Percentiles rank a stretch among this genome's conserved stretches.
These are phyloP conservation scores for Drosophila cardini DNA, from an alignment of 1,140 invertebrate species.

Conservation along the genomic window DNA sequence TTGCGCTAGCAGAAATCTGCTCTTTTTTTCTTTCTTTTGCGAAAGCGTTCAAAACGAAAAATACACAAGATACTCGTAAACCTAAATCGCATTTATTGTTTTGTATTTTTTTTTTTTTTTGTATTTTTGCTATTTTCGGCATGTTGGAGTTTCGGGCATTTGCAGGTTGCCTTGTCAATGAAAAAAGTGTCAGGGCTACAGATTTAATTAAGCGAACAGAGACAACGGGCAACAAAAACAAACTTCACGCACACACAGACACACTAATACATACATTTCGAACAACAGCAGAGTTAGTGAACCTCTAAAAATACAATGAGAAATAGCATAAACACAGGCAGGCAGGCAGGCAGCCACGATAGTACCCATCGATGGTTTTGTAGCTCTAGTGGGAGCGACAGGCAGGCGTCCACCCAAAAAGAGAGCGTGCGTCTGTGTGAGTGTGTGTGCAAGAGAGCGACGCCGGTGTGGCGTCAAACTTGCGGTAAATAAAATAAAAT, in stretches of 20 bases:
- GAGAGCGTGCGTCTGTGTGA: slow-evolving; percentile 2
- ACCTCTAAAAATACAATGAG: slow-evolving; percentile 51
- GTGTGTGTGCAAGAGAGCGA: slow-evolving; percentile 10
- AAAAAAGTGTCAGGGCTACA: slow-evolving; percentile 81
- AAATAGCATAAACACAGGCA: slow-evolving; percentile 17
- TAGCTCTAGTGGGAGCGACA: slow-evolving; percentile 16
- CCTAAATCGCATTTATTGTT: slow-evolving; percentile 76
- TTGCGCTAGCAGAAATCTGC: slow-evolving; percentile 59
- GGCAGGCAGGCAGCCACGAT: neutral
- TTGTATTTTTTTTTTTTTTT: slow-evolving; percentile 28
- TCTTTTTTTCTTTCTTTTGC: slow-evolving; percentile 38
- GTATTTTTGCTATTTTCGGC: slow-evolving; percentile 41
- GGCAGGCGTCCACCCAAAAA: slow-evolving; percentile 3
- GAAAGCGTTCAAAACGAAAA: slow-evolving; percentile 52
- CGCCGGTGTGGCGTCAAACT: slow-evolving; percentile 32
- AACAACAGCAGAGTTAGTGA: slow-evolving; percentile 46
- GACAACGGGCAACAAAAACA: slow-evolving; percentile 41
- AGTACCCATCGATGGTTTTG: no score
- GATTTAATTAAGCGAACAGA: slow-evolving; percentile 78
- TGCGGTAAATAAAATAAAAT: slow-evolving; percentile 22
- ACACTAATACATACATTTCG: slow-evolving; percentile 19
- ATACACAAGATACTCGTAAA: slow-evolving; percentile 41
- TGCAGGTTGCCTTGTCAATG: slow-evolving; percentile 76
- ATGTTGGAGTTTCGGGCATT: slow-evolving; percentile 22
- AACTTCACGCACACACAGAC: slow-evolving; percentile 34